A percentile compares a stretch with the other conserved stretches of the same genome.
phyloP scores from a whole-genome alignment of 2,113 vertebrate genomes.

The Anoplopoma fimbria region DNA sequence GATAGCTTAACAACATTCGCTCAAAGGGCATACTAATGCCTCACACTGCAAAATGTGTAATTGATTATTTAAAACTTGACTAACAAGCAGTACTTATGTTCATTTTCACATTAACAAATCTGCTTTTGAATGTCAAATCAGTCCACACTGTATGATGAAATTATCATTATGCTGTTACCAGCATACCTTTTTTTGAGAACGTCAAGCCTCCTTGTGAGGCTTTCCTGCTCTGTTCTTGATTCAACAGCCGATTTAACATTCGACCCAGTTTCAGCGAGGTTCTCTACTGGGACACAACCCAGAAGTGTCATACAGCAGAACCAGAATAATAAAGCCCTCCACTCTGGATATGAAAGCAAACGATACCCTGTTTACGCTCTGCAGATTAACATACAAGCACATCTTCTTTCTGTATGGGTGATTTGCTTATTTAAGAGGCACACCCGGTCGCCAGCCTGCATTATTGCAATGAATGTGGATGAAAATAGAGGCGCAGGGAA shows the following conservation, averaged over 20 bases:
- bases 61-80: slow-evolving; percentile 30
- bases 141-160: slow-evolving; percentile 30
- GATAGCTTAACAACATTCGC: slow-evolving; percentile 21
- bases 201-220: slow-evolving; percentile 67
- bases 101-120: slow-evolving; percentile 29
- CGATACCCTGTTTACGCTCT: slow-evolving; percentile 53
- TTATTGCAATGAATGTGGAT: slow-evolving; percentile 52
- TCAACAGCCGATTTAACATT: slow-evolving; percentile 80
- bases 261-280: slow-evolving; percentile 82
- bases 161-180: slow-evolving; percentile 29
- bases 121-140: slow-evolving; percentile 32
- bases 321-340: slow-evolving; percentile 76
- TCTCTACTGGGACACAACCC: slow-evolving; percentile 84
- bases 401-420: slow-evolving; percentile 14
- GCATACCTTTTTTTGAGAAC: slow-evolving; percentile 54
- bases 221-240: slow-evolving; percentile 71
- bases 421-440: slow-evolving; percentile 30
- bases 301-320: slow-evolving; percentile 84
- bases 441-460: slow-evolving; percentile 20
- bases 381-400: slow-evolving; percentile 44
- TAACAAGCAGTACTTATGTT: slow-evolving; percentile 28
- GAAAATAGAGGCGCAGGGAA: slow-evolving; percentile 16
- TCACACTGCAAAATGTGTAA: slow-evolving; percentile 6
- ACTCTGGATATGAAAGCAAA: slow-evolving; percentile 63
- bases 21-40: slow-evolving; percentile 41